A percentile compares a stretch with the other conserved stretches of the same genome.
These are phyloP conservation scores for Micromesistius poutassou DNA, from an alignment of 2,797 vertebrate species.

Conservation along the genomic window DNA sequence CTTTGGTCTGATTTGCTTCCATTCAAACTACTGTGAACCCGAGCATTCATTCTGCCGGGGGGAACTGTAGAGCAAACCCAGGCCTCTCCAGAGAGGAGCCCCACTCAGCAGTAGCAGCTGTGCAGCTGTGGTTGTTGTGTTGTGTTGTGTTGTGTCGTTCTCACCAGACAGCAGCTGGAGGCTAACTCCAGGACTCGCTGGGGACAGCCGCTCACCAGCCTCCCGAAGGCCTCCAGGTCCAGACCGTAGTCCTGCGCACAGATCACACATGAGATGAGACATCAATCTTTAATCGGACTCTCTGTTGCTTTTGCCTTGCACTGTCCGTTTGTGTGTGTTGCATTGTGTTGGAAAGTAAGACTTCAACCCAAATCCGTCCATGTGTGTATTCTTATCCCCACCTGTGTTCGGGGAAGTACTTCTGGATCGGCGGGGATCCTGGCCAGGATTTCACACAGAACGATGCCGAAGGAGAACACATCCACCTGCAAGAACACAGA, in stretches of 20 bases:
- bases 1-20: not conserved
- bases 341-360: not conserved
- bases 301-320: not conserved
- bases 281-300: too few species aligned
- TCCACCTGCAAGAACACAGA: slow-evolving; percentile 74
- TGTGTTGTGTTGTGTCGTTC: slow-evolving; percentile 15
- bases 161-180: slow-evolving; percentile 79
- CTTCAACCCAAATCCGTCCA: not conserved
- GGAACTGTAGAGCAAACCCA: not conserved
- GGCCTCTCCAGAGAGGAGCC: not conserved
- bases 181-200: slow-evolving; percentile 75
- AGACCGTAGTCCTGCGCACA: slow-evolving; percentile 81
- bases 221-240: slow-evolving; percentile 75
- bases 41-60: not conserved
- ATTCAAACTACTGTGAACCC: not conserved
- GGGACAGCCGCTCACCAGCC: slow-evolving; percentile 78
- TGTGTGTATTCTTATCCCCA: slow-evolving; percentile 41
- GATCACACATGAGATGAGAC: not conserved
- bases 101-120: not conserved
- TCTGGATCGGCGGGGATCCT: slow-evolving; percentile 85
- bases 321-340: not conserved
- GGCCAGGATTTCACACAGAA: slow-evolving; percentile 87
- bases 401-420: slow-evolving; percentile 83
- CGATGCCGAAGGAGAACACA: slow-evolving; percentile 88
- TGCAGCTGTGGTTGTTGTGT: not conserved